Conservation (phyloP, 2,113 vertebrate genomes). For the Centropus unirufus region DNA sequence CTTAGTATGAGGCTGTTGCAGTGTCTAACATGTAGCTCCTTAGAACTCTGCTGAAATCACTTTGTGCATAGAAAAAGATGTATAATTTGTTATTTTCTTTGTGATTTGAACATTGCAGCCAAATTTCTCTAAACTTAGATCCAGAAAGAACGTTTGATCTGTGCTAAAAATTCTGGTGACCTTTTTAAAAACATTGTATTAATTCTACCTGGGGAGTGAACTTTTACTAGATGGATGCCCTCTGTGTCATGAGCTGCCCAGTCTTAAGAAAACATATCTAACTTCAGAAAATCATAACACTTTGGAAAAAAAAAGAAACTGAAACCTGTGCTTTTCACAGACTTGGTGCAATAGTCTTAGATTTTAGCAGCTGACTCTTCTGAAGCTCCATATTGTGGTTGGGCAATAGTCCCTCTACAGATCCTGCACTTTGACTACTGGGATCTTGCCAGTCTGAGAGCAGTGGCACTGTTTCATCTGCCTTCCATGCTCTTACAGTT, state of each 20-base stretch:
- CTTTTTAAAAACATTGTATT: conserved; percentile 9
- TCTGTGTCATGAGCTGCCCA: background rate
- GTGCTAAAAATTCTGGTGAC: background rate
- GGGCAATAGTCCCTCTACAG: background rate
- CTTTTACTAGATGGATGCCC: background rate
- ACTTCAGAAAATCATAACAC: background rate
- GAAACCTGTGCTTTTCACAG: background rate
- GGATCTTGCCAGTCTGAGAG: background rate
- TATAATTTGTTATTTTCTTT: background rate
- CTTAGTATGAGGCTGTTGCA: background rate
- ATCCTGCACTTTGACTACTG: background rate
- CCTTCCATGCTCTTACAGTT: background rate
- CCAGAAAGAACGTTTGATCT: background rate
- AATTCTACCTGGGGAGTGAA: background rate
- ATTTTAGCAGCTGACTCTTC: background rate
- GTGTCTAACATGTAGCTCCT: background rate
- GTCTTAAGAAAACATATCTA: background rate
- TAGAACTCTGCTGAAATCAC: background rate
- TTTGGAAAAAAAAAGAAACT: background rate
- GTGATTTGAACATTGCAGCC: background rate
- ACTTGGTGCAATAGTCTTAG: background rate
- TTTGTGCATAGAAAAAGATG: background rate
- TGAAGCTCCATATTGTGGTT: background rate
- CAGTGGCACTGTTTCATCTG: accelerated
- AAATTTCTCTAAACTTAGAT: background rate